Evolutionary conservation across 2,113 vertebrate species (phyloP).

Genomic region (Malaclemys terrapin): DNA sequence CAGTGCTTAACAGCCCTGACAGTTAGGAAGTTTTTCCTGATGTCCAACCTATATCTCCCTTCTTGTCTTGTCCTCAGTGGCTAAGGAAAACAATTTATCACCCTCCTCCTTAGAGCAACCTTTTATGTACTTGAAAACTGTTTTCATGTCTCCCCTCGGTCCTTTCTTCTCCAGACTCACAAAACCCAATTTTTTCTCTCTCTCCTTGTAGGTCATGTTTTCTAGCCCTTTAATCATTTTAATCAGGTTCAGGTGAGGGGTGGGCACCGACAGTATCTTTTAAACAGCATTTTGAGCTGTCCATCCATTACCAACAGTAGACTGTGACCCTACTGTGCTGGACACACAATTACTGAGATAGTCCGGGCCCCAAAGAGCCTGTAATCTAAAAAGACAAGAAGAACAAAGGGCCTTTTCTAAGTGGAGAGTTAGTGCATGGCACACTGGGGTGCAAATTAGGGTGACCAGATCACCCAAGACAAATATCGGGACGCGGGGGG

Average conservation of each 20-base stretch:
- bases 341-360: not conserved
- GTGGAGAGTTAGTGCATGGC: not conserved
- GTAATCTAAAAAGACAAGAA: not conserved
- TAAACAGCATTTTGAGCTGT: not conserved
- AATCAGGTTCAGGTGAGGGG: not conserved
- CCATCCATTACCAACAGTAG: not conserved
- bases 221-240: not conserved
- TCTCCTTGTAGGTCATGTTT: not conserved
- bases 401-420: not conserved
- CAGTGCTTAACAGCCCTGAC: not conserved
- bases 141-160: not conserved
- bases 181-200: not conserved
- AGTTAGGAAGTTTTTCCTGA: not conserved
- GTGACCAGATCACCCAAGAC: no score
- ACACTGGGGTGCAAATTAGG: not conserved
- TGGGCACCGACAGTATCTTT: not conserved
- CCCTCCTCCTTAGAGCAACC: not conserved
- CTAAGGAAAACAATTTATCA: not conserved
- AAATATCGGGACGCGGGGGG: no score
- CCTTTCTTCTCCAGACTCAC: not conserved
- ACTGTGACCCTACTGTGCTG: not conserved
- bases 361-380: not conserved
- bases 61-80: not conserved
- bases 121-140: not conserved
- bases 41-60: not conserved